phyloP scores from a whole-genome alignment of 2,797 vertebrate genomes.

The Pampus argenteus region DNA sequence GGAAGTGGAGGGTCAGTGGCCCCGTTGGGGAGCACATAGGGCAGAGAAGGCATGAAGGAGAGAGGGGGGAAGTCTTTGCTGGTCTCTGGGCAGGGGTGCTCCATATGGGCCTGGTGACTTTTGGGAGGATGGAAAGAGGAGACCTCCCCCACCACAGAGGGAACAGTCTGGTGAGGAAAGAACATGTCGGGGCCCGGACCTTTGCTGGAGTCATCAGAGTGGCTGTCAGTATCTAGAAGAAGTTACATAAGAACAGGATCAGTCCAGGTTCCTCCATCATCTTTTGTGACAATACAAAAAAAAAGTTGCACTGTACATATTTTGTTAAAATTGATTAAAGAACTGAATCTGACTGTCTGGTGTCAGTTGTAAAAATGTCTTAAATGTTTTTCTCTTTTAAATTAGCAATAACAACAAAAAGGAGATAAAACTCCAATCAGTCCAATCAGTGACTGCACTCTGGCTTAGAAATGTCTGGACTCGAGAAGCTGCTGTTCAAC shows the following conservation, averaged over 20 bases:
- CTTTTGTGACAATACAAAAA: background rate
- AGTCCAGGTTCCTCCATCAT: background rate
- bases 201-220: slow-evolving; percentile 90
- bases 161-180: slow-evolving; percentile 46
- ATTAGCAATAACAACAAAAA: no score
- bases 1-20: slow-evolving; percentile 81
- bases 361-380: background rate
- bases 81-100: slow-evolving; percentile 65
- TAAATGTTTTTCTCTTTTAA: background rate
- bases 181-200: slow-evolving; percentile 41
- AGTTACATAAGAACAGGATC: background rate
- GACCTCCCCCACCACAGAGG: slow-evolving; percentile 13
- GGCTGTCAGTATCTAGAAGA: slow-evolving; percentile 90
- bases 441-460: background rate
- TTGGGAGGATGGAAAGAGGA: slow-evolving; percentile 46
- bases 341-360: background rate
- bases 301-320: no score
- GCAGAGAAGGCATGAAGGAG: slow-evolving; percentile 86
- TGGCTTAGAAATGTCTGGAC: background rate
- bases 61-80: slow-evolving; percentile 83
- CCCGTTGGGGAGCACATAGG: slow-evolving; percentile 88
- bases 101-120: slow-evolving; percentile 36
- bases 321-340: no score
- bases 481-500: no score
- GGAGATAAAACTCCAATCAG: background rate